Evolutionary conservation across 2,797 vertebrate species (phyloP), one percentile per base, ranked within the genome.

Genomic region (Gadopsis bispinosus): DNA sequence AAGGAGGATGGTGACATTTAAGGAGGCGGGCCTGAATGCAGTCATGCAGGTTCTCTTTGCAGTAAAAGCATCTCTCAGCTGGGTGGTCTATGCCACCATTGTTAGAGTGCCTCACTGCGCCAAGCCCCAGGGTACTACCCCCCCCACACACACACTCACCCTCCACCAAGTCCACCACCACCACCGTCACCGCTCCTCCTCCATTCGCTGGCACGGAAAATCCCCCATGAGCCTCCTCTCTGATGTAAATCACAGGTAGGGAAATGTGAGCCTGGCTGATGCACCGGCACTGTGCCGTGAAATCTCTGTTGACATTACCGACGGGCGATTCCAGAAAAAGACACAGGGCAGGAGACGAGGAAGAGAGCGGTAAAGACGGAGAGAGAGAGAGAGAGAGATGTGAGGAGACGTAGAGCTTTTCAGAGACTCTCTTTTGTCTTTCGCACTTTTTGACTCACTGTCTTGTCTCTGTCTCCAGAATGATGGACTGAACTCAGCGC

Each of bases 161-260:
- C 53, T 29, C 69, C 31, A 20, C 26, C 43, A 35, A n/a, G 60
- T 33, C 39, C 66, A 50, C 53, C 45, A 33, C 47, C 51, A 8
- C 43, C 60, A 51, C 53, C 48, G 20, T 39, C 65, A 67, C 55
- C 11, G 8, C 77, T 31, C 59, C 77, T 33, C 33, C 45, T 58
- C 76, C 77, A 66, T 79, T 33, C 11, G 35, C 74, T 81, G 79
- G 84, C 86, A 88, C 71, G 76, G 74, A 91, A 88, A 91, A 92
- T 89, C 91, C 89, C 90, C 89, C 87, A 84, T 81, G 90, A 93
- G 91, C 88, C 83, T 86, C 83, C 81, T 75, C 87, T 92, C 89
- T 93, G 90, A 93, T 94, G 93, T 90, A 94, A 94, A 93, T 93
- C 91, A 84, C 91, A 93, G 91, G 92, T 93, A 91, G 85, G 83